phyloP scores from a whole-genome alignment of 2,797 vertebrate genomes.

The Falco berigora region DNA sequence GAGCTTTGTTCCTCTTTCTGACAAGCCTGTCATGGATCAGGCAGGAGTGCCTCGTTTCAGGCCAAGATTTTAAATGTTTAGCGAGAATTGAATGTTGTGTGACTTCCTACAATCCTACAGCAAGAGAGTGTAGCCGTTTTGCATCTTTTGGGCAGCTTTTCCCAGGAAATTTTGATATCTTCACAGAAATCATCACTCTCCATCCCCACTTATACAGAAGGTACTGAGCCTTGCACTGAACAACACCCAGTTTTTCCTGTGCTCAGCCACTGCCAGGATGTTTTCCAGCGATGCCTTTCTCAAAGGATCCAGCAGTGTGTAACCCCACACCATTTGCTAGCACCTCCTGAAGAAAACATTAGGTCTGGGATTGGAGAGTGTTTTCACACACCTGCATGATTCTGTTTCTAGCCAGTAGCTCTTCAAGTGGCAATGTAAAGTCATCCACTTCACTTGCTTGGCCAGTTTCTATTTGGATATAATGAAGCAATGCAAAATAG shows the following conservation, averaged over 20 bases:
- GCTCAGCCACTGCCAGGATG: background rate
- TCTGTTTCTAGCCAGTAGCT: background rate
- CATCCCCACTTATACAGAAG: background rate
- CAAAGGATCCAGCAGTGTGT: background rate
- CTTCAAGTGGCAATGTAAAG: background rate
- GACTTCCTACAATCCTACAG: background rate
- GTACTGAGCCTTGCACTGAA: background rate
- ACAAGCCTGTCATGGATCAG: background rate
- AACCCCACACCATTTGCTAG: background rate
- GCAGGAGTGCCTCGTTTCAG: background rate
- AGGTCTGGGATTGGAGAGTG: background rate
- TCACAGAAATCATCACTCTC: background rate
- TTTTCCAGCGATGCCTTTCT: background rate
- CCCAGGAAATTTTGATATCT: background rate
- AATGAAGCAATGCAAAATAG: background rate
- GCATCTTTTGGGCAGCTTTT: background rate
- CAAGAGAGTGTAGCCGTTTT: background rate
- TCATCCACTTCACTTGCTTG: background rate
- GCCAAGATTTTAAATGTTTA: background rate
- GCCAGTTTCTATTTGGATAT: background rate
- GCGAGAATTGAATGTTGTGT: background rate
- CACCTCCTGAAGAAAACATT: background rate
- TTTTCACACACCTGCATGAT: fast-evolving
- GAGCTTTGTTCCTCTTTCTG: background rate
- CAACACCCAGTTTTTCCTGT: background rate